Base-by-base conservation (phyloP, 2,888 invertebrate species). In the Nematopogon swammerdamellus region DNA sequence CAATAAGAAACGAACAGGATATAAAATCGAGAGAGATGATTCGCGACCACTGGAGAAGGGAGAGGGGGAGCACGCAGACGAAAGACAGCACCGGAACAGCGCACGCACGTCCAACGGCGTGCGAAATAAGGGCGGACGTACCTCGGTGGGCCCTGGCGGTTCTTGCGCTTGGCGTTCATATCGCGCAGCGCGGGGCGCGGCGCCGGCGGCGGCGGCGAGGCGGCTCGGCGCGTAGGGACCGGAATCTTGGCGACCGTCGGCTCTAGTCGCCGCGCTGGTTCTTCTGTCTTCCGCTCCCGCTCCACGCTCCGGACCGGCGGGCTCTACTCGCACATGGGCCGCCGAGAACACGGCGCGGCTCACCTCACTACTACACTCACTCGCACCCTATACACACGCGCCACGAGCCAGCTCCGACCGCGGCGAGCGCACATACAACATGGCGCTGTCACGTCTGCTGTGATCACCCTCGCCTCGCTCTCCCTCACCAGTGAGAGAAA, bases 81-180 rank as follows among this genome's bases (percentile, higher is more conserved):
- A 45, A n/a, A n/a, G 2, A 19, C 10, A 17, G 25, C 46, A 42
- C n/a, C n/a, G n/a, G n/a, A n/a, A n/a, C 4, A 14, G 10, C 42
- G 42, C 16, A 30, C 5, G 50, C 19, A 25, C 18, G 16, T 8
- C 16, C 49, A 46, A 18, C 42, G 48, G 44, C 25, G 46, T 36
- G 50, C 42, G 50, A 48, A 19, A 25, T 4, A 14, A 52, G 45
- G 49, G 45, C 19, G 49, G 63, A 14, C 71, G 76, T 81, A 88
- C 88, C 89, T 88, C 68, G 86, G 83, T 63, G 87, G 82, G 68
- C 86, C 88, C 67, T 89, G 85, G 75, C 91, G 88, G 82, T 85
- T 90, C 84, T 91, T 92, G 79, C 89, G 86, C 81, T 91, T 91
- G 75, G 85, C 90, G 71, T 89, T 91, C 86, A 87, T 88, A 70